Evolutionary conservation across 2,113 vertebrate species (phyloP).

Genomic region (Petromus typicus): DNA sequence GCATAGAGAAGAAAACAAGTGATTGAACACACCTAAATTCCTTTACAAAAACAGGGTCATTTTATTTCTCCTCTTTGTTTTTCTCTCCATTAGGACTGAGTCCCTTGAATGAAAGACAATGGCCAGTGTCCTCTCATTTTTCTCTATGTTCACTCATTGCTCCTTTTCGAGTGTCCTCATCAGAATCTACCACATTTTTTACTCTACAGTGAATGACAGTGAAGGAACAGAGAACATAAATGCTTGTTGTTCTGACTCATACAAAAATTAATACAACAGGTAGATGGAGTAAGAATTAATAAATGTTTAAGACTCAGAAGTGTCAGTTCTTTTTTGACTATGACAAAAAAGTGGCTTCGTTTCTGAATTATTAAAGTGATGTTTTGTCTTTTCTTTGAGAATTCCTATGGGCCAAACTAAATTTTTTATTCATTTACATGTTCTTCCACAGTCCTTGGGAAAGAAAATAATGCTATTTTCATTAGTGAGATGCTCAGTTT

Average conservation of each 20-base stretch:
- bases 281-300: conserved; percentile 6
- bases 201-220: not conserved
- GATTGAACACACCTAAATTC: conserved; percentile 16
- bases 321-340: not conserved
- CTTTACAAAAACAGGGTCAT: conserved; percentile 20
- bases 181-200: not conserved
- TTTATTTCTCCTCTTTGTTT: not conserved
- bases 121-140: not conserved
- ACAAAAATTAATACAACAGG: not conserved
- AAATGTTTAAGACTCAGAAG: conserved; percentile 13
- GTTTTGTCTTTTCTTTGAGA: conserved; percentile 23
- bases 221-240: not conserved
- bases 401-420: not conserved
- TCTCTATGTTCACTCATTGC: not conserved
- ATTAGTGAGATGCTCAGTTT: not conserved
- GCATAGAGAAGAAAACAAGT: conserved; percentile 32
- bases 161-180: not conserved
- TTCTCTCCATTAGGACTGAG: not conserved
- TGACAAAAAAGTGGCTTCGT: not conserved
- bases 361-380: conserved; percentile 21
- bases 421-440: conserved; percentile 32
- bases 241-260: not conserved
- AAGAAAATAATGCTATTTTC: conserved; percentile 54
- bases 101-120: not conserved
- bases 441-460: not conserved